These are phyloP conservation scores for Crenichthys baileyi DNA, from an alignment of 2,797 vertebrate genomes.

Conservation along the genomic window DNA sequence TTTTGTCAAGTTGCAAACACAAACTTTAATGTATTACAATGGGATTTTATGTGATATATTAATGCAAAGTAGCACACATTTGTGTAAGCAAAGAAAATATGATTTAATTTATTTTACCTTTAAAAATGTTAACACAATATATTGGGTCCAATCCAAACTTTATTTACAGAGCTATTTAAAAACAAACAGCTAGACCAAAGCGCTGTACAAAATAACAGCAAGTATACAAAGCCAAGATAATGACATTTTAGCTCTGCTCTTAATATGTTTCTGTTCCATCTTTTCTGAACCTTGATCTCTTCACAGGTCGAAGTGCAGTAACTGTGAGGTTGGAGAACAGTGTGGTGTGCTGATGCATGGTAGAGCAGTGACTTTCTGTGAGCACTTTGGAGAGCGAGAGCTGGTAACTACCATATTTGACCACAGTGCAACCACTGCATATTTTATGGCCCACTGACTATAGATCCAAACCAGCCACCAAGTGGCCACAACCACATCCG, in stretches of 20 bases:
- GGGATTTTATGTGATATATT: neutral
- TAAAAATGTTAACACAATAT: too few species aligned
- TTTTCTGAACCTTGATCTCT: constrained; percentile 3
- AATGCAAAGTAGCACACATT: neutral
- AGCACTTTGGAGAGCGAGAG: constrained; percentile 92
- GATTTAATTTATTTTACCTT: too few species aligned
- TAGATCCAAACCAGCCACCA: constrained; percentile 38
- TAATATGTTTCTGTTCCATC: neutral
- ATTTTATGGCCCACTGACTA: constrained; percentile 53
- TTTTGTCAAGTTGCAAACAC: neutral
- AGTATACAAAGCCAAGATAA: neutral
- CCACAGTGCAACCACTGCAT: constrained; percentile 50
- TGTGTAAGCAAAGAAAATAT: too few species aligned
- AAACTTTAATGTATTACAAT: neutral
- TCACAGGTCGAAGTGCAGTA: constrained; percentile 90
- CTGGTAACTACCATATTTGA: constrained; percentile 84
- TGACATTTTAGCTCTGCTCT: neutral
- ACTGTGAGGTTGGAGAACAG: constrained; percentile 91
- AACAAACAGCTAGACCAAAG: too few species aligned
- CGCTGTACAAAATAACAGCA: too few species aligned
- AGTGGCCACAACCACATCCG: constrained; percentile 43
- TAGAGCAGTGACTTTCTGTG: constrained; percentile 91
- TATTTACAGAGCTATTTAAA: too few species aligned
- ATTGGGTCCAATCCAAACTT: too few species aligned
- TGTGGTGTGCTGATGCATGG: constrained; percentile 95